Conservation (phyloP, 2,113 vertebrate genomes). For the Uria aalge region DNA sequence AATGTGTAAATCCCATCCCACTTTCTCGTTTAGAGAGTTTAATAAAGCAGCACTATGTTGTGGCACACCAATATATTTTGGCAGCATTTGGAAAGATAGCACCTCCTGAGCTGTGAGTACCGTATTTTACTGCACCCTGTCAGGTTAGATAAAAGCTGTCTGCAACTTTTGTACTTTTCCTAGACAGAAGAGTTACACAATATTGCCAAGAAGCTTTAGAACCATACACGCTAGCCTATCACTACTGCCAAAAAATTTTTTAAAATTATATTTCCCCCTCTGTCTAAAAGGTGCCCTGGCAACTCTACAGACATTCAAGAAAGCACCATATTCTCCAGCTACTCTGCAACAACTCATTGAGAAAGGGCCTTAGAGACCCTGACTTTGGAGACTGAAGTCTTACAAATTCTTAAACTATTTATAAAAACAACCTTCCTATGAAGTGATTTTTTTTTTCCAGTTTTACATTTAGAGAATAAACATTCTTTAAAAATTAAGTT, state of each 20-base stretch:
- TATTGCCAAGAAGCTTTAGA: slow-evolving; percentile 32
- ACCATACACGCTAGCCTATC: background rate
- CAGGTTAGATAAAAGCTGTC: slow-evolving; percentile 48
- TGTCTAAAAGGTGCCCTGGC: slow-evolving; percentile 10
- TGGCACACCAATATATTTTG: slow-evolving; percentile 22
- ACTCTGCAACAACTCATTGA: background rate
- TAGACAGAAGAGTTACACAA: slow-evolving; percentile 2
- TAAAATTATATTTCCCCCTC: background rate
- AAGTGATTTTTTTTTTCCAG: background rate
- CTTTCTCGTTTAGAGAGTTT: background rate
- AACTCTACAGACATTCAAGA: background rate
- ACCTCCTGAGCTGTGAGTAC: slow-evolving; percentile 26
- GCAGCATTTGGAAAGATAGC: slow-evolving; percentile 31
- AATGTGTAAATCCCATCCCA: slow-evolving; percentile 19
- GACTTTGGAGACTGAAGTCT: background rate
- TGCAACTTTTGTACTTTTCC: slow-evolving; percentile 48
- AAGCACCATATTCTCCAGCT: background rate
- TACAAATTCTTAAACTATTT: background rate
- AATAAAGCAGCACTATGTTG: slow-evolving; percentile 28
- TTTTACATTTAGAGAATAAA: background rate
- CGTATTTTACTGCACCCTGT: slow-evolving; percentile 5
- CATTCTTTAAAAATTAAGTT: background rate
- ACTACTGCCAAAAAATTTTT: slow-evolving; percentile 8
- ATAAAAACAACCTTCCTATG: background rate
- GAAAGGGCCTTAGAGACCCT: background rate